phyloP scores from a whole-genome alignment of 2,888 invertebrate species.

The Drosophila emarginata region DNA sequence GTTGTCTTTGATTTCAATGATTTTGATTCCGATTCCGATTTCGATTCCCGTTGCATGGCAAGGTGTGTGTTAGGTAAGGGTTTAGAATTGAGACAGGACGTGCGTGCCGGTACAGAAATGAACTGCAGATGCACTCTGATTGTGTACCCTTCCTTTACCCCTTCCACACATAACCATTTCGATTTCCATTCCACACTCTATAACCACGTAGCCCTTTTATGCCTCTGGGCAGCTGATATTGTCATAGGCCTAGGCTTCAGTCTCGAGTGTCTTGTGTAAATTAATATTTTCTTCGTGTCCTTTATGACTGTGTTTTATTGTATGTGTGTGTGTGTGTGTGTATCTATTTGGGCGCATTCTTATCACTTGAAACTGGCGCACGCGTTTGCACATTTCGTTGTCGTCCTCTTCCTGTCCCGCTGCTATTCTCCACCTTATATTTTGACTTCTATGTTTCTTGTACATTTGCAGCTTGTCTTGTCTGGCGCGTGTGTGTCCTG shows the following conservation, averaged over 20 bases:
- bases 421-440: slow-evolving; percentile 2
- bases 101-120: slow-evolving; percentile 49
- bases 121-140: slow-evolving; percentile 66
- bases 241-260: slow-evolving; percentile 6
- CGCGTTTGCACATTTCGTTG: slow-evolving; percentile 66
- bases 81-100: slow-evolving; percentile 51
- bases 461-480: slow-evolving; percentile 67
- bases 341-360: slow-evolving; percentile 31
- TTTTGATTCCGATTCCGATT: slow-evolving; percentile 45
- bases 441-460: neutral
- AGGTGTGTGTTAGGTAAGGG: slow-evolving; percentile 64
- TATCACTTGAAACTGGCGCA: slow-evolving; percentile 63
- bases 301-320: slow-evolving; percentile 16
- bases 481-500: slow-evolving; percentile 65
- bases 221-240: slow-evolving; percentile 60
- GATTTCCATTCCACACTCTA: neutral
- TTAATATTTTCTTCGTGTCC: slow-evolving; percentile 70
- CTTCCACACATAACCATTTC: neutral
- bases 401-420: slow-evolving; percentile 63
- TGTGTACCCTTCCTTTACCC: slow-evolving; percentile 17
- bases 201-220: slow-evolving; percentile 51
- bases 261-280: slow-evolving; percentile 54
- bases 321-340: slow-evolving; percentile 26
- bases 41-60: slow-evolving; percentile 34
- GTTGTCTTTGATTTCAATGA: slow-evolving; percentile 65